Evolutionary conservation across 2,113 vertebrate genomes (phyloP).

Genomic region (Rhinoderma darwinii): DNA sequence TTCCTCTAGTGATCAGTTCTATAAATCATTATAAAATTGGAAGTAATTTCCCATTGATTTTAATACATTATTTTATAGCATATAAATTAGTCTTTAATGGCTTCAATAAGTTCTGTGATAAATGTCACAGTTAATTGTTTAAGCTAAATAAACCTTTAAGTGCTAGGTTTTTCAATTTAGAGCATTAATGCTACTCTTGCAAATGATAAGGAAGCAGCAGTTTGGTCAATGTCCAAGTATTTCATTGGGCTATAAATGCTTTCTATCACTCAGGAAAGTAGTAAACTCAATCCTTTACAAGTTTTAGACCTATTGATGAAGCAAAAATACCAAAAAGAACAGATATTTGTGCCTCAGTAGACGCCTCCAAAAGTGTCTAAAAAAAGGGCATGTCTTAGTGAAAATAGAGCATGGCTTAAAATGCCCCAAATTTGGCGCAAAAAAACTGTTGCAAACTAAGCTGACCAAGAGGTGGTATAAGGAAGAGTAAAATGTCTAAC

Average conservation of each 20-base stretch:
- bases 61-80: conserved; percentile 83
- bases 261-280: no score
- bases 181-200: conserved; percentile 2
- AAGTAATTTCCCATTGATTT: conserved; percentile 83
- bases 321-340: no score
- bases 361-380: no score
- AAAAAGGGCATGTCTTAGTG: no score
- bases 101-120: conserved; percentile 77
- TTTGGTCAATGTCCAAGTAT: not conserved
- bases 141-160: conserved; percentile 78
- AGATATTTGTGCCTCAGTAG: no score
- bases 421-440: no score
- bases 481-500: no score
- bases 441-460: no score
- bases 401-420: no score
- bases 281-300: no score
- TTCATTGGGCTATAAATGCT: not conserved
- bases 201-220: not conserved
- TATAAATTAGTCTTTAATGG: conserved; percentile 84
- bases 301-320: no score
- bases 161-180: conserved; percentile 74
- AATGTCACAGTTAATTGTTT: conserved; percentile 80
- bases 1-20: conserved; percentile 68
- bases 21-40: conserved; percentile 78
- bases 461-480: no score